These are phyloP conservation scores for Ophion ellenae DNA, from an alignment of 2,888 invertebrate species.

Conservation along the genomic window DNA sequence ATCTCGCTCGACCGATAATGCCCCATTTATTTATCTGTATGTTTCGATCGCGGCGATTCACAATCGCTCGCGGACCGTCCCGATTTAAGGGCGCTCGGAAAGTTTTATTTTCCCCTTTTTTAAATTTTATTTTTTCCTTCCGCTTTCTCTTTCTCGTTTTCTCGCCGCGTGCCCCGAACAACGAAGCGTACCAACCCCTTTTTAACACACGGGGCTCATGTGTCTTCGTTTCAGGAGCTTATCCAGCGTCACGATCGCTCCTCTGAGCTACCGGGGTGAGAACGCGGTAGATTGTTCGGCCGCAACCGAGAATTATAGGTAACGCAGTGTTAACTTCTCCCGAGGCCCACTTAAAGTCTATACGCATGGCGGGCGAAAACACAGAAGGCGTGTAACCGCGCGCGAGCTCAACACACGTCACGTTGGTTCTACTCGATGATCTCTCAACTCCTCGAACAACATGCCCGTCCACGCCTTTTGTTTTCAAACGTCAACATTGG, in stretches of 20 bases:
- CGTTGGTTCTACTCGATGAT: conserved; percentile 53
- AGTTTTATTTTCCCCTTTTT: background rate
- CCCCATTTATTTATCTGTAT: conserved; percentile 66
- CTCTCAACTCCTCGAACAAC: conserved; percentile 23
- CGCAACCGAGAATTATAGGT: conserved; percentile 61
- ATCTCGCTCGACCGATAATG: conserved; percentile 62
- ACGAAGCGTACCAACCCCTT: conserved; percentile 53
- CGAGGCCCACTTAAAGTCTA: conserved; percentile 44
- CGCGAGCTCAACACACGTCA: conserved; percentile 49
- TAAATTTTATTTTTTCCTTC: background rate
- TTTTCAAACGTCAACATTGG: conserved; percentile 9
- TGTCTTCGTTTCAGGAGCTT: conserved; percentile 65
- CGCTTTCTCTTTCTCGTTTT: conserved; percentile 31
- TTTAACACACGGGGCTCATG: conserved; percentile 55
- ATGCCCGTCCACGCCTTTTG: conserved; percentile 20
- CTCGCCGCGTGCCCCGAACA: conserved; percentile 9
- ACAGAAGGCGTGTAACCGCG: conserved; percentile 5
- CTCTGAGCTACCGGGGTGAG: conserved; percentile 45
- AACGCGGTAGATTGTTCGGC: conserved; percentile 33
- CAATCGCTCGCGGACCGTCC: conserved; percentile 21
- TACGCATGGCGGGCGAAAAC: background rate
- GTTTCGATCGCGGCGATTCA: conserved; percentile 61
- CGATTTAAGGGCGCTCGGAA: conserved; percentile 45
- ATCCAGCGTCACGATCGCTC: conserved; percentile 63
- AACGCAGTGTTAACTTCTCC: conserved; percentile 53